Percentiles rank a stretch among this genome's conserved stretches.
Evolutionary conservation across 2,113 vertebrate species (phyloP).

Genomic region (Nothoprocta pentlandii): DNA sequence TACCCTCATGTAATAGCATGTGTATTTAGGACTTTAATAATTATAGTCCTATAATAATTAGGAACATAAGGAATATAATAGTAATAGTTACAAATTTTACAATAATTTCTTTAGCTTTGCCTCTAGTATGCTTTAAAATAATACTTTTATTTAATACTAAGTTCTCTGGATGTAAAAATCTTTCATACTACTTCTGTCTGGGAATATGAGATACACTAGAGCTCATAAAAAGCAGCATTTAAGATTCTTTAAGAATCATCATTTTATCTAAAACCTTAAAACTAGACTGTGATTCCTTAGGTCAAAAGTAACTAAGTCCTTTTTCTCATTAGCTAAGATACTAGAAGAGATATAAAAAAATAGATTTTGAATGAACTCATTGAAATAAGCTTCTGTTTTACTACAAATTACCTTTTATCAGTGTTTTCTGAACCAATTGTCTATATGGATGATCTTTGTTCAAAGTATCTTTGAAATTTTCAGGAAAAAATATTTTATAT

Average conservation of each 20-base stretch:
- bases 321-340: neutral
- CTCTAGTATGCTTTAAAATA: neutral
- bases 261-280: neutral
- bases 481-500: neutral
- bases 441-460: neutral
- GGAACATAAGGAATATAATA: too few relatives aligned
- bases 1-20: neutral
- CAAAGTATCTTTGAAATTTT: neutral
- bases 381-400: neutral
- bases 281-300: neutral
- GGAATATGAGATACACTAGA: neutral
- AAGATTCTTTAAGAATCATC: neutral
- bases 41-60: too few relatives aligned
- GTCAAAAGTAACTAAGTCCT: neutral
- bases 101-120: neutral
- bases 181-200: neutral
- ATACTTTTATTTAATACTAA: neutral
- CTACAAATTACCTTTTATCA: neutral
- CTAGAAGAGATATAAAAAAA: neutral
- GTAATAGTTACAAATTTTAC: too few relatives aligned
- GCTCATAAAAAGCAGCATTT: neutral
- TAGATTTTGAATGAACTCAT: neutral
- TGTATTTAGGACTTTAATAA: neutral
- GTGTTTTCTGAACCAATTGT: neutral
- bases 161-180: neutral